A percentile compares a stretch with the other conserved stretches of the same genome.
Evolutionary conservation across 2,797 vertebrate genomes (phyloP).

Genomic region (Taeniopygia guttata): DNA sequence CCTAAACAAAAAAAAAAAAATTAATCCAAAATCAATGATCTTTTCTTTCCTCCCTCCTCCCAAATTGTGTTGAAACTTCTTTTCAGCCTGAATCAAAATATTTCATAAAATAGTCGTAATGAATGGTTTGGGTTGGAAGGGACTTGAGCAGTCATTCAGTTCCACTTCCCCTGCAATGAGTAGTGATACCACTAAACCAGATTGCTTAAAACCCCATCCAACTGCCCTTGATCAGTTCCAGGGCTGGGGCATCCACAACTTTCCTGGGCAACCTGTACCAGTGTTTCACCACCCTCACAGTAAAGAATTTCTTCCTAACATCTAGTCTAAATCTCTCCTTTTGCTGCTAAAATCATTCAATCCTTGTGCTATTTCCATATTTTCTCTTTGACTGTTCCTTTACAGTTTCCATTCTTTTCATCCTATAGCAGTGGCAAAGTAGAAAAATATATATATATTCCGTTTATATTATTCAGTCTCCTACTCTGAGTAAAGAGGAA

Average conservation of each 20-base stretch:
- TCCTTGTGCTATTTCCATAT: background rate
- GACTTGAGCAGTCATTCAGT: background rate
- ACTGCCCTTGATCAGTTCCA: background rate
- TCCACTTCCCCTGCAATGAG: background rate
- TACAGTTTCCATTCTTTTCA: background rate
- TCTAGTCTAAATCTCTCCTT: background rate
- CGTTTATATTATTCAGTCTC: background rate
- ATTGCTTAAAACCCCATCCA: background rate
- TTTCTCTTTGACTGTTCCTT: background rate
- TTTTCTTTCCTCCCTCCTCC: background rate
- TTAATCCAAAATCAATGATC: background rate
- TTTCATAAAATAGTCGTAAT: background rate
- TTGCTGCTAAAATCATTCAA: background rate
- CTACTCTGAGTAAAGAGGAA: background rate
- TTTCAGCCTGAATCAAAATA: background rate
- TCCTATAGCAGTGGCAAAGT: background rate
- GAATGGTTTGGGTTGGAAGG: background rate
- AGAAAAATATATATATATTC: background rate
- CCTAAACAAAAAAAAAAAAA: background rate
- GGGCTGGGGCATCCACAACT: background rate
- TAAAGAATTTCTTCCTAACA: background rate
- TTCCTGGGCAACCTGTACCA: background rate
- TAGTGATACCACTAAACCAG: background rate
- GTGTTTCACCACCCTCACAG: background rate
- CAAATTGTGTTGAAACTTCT: background rate